These are phyloP conservation scores for Epirrhoe alternata DNA, from an alignment of 2,888 invertebrate genomes.

Conservation along the genomic window DNA sequence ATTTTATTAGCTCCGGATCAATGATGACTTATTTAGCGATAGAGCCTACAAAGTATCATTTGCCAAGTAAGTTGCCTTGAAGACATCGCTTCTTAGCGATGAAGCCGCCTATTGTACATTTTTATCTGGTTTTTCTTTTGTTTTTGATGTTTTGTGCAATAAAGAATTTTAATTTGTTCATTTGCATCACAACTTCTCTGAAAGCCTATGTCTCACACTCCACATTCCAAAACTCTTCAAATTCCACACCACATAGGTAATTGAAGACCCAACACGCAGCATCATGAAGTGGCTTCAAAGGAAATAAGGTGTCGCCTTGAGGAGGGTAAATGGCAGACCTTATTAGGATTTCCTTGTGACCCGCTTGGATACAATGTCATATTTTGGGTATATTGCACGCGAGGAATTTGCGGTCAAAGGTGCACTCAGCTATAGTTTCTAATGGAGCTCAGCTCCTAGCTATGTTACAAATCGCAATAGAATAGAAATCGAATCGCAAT, in stretches of 20 bases:
- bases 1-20: too few relatives aligned
- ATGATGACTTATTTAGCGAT: too few relatives aligned
- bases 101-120: too few relatives aligned
- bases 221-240: not conserved
- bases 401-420: not conserved
- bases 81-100: too few relatives aligned
- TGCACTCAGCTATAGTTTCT: not conserved
- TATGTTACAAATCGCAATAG: too few relatives aligned
- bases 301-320: constrained; percentile 49
- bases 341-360: constrained; percentile 38
- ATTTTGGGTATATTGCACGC: constrained; percentile 13
- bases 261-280: constrained; percentile 27
- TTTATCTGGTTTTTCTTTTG: too few relatives aligned
- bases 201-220: not conserved
- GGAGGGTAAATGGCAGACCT: constrained; percentile 45
- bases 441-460: too few relatives aligned
- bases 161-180: too few relatives aligned
- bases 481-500: too few relatives aligned
- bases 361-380: constrained; percentile 20
- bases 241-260: constrained; percentile 18
- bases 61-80: too few relatives aligned
- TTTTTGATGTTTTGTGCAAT: too few relatives aligned
- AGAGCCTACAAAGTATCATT: too few relatives aligned
- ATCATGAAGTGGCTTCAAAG: constrained; percentile 27
- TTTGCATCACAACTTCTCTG: not conserved